Evolutionary conservation across 1,140 invertebrate species (phyloP).

Genomic region (Venustaconcha ellipsiformis): DNA sequence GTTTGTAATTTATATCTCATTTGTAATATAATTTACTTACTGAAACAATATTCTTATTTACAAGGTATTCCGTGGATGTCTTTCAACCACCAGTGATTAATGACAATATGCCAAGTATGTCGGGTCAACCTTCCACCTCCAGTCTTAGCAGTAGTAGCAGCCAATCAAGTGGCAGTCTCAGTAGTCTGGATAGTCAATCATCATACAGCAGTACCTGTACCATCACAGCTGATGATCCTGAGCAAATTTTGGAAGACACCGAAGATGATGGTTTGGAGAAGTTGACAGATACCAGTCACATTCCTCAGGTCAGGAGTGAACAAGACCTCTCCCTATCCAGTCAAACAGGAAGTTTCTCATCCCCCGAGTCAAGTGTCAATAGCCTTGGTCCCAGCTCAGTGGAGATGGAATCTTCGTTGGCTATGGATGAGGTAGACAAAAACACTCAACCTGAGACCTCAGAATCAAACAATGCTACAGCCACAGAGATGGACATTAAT

Average conservation of each 20-base stretch:
- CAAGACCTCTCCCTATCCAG: neutral
- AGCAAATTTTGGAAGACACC: constrained; percentile 28
- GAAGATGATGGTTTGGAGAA: neutral
- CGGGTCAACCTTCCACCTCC: constrained; percentile 33
- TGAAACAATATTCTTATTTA: constrained; percentile 5
- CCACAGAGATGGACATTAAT: neutral
- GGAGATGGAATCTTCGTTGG: too few species aligned
- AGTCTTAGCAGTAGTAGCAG: constrained; percentile 56
- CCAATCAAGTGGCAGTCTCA: constrained; percentile 61
- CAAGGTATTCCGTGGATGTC: constrained; percentile 66
- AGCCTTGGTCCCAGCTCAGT: too few species aligned
- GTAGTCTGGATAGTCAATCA: constrained; percentile 60
- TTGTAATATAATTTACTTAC: too few species aligned
- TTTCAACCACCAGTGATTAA: constrained; percentile 66
- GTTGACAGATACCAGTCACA: neutral
- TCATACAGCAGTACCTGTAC: constrained; percentile 61
- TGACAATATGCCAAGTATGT: constrained; percentile 30
- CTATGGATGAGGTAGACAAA: constrained; percentile 14
- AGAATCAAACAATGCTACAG: neutral
- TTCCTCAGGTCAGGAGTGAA: neutral
- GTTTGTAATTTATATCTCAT: too few species aligned
- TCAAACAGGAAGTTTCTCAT: constrained; percentile 5
- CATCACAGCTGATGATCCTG: constrained; percentile 49
- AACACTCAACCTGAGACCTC: neutral
- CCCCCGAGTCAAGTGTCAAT: too few species aligned